Evolutionary conservation across 2,888 invertebrate genomes (phyloP), one percentile per base, ranked within the genome.

Genomic region (Chloromyia formosa): DNA sequence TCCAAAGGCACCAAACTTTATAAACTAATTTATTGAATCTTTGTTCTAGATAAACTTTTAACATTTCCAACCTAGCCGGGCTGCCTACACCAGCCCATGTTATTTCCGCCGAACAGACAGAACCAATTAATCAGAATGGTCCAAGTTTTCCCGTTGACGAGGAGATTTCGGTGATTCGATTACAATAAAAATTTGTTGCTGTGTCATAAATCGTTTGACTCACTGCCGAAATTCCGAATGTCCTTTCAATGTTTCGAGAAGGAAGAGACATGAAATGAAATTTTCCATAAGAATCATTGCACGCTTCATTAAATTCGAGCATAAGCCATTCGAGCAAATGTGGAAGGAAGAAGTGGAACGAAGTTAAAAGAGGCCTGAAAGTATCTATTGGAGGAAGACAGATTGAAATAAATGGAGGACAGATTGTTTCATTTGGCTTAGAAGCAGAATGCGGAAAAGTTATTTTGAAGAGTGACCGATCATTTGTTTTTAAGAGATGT

Each of bases 101-200:
- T 7, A 35, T 35, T 18, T 56, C 56, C 1, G 5, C 42, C 18
- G 18, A 42, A 40, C 40, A 64, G 62, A 35, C 40, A 64, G 62
- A 35, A 35, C 42, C 62, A 64, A 64, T 64, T 64, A 64, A 64
- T 64, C 62, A 64, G 62, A 64, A 64, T 64, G 62, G 42, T 42
- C 40, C 35, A 64, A 64, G 62, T 64, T 64, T 61, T 61, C 40
- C 7, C n/a, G 16, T 35, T 35, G 40, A 42, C 35, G 40, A 16
- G 10, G 16, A 18, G 20, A 64, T 42, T 40, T 64, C 62, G 18
- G 56, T 14, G 42, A 16, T 64, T 64, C 62, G 40, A 64, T 64
- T 23, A 64, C 62, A 16, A 64, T 64, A 64, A 64, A 64, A 40
- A 18, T 64, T 64, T 64, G 62, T 64, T 64, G 40, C 40, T 56